Evolutionary conservation across 2,113 vertebrate genomes (phyloP), one percentile per base, ranked within the genome.

Genomic region (Phylloscopus trochilus): DNA sequence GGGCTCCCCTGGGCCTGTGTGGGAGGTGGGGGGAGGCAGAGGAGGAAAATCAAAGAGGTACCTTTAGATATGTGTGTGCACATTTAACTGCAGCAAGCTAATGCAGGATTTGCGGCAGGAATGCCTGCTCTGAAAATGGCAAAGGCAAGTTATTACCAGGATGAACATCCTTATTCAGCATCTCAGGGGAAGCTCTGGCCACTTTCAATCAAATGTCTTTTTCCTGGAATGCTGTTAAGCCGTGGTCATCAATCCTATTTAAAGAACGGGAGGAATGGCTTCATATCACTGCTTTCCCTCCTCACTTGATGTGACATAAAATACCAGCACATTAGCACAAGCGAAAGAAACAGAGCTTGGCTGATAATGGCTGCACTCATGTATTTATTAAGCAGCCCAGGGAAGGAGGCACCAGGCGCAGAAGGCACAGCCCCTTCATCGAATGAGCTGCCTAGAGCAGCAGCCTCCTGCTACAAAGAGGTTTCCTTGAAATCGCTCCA

Each of bases 401-500:
- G 75, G 85, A 89, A 76, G n/a, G 60, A 89, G 83, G 47, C 64
- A 75, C 30, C 67, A 68, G 75, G 52, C 4, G 0, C 64, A 70
- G 53, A 80, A 87, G 70, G 46, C 0, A 0, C 41, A 80, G 73
- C 67, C 90, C 2, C 12, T 39, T 83, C 83, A 69, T 8, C 0
- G 13, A 94, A 87, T 20, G 31, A 66, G 31, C 60, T 53, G 67
- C 74, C 70, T 90, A 80, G 63, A 66, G 64, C 63, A 87, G 77
- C 69, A 78, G 92, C 68, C 92, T 95, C 84, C 94, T 90, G 51
- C 63, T 86, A 62, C 46, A 3, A 3, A 75, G 77, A 96, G 75
- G 53, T 77, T 85, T 95, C 87, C 76, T 85, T 82, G 80, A 96
- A 94, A 95, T 94, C 43, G 73, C 89, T 94, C 35, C 83, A 43